Conservation (phyloP, 2,888 invertebrate genomes). For the Pristionchus maxplancki region DNA sequence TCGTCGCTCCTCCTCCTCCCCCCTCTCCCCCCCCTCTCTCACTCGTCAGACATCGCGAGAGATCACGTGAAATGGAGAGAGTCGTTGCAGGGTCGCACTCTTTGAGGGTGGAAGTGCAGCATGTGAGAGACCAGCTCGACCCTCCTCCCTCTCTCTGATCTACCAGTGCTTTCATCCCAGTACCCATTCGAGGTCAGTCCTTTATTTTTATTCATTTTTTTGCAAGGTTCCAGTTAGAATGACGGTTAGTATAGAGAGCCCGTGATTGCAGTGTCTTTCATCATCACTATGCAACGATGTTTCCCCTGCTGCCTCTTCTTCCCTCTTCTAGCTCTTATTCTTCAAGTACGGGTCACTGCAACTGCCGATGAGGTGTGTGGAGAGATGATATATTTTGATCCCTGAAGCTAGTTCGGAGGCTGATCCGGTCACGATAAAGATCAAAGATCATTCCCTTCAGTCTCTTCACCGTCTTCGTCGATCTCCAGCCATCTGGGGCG, state of each 20-base stretch:
- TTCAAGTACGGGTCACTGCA: background rate
- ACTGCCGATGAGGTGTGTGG: background rate
- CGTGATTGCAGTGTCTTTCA: constrained; percentile 40
- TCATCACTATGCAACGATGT: constrained; percentile 49
- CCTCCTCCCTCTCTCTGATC: background rate
- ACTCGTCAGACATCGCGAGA: background rate
- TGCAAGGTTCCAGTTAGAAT: background rate
- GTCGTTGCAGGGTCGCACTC: constrained; percentile 6
- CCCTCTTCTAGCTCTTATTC: background rate
- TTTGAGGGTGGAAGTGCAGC: constrained; percentile 24
- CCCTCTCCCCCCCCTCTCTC: background rate
- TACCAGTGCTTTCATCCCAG: constrained; percentile 20
- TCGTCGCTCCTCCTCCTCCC: background rate
- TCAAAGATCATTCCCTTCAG: constrained; percentile 32
- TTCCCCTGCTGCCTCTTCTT: background rate
- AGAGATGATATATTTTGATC: too few relatives aligned
- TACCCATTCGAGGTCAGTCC: too few relatives aligned
- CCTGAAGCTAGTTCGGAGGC: too few relatives aligned
- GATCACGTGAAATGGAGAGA: background rate
- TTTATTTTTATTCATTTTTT: background rate
- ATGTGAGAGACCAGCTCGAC: constrained; percentile 8
- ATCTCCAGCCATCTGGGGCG: constrained; percentile 74
- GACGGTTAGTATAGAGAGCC: too few relatives aligned
- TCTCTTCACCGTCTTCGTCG: constrained; percentile 43
- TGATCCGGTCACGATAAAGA: too few relatives aligned